phyloP scores from a whole-genome alignment of 2,888 invertebrate species.

The Alcis repandata region DNA sequence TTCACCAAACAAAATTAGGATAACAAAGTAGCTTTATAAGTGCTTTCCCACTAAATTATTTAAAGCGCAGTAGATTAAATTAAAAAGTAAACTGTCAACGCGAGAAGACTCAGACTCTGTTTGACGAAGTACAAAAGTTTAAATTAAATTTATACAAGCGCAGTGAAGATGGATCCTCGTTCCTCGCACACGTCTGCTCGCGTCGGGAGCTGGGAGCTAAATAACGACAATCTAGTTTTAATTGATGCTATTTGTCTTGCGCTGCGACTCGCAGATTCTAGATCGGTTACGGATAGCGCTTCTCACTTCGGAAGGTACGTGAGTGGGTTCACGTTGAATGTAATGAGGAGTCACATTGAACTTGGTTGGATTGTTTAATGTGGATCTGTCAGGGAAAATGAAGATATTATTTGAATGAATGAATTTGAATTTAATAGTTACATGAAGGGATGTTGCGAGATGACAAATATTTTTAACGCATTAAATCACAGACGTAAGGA shows the following conservation, averaged over 20 bases:
- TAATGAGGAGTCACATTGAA: neutral
- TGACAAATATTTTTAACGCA: too few relatives aligned
- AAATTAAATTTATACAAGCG: slow-evolving; percentile 74
- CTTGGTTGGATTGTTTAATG: neutral
- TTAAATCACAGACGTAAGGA: too few relatives aligned
- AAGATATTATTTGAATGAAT: too few relatives aligned
- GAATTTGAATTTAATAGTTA: too few relatives aligned
- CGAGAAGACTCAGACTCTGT: slow-evolving; percentile 56
- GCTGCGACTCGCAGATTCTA: slow-evolving; percentile 18
- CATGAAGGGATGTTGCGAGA: too few relatives aligned
- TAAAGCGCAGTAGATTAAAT: slow-evolving; percentile 67
- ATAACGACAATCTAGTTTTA: slow-evolving; percentile 74
- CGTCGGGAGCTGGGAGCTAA: slow-evolving; percentile 52
- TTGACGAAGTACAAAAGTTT: slow-evolving; percentile 77
- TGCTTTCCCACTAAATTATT: slow-evolving; percentile 22
- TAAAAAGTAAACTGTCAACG: slow-evolving; percentile 67
- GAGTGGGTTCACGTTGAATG: neutral
- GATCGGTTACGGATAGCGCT: slow-evolving; percentile 8
- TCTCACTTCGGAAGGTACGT: slow-evolving; percentile 7
- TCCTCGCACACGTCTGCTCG: slow-evolving; percentile 58
- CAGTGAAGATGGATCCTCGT: slow-evolving; percentile 61
- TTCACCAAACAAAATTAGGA: slow-evolving; percentile 14
- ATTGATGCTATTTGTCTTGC: slow-evolving; percentile 67
- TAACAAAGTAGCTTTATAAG: slow-evolving; percentile 18
- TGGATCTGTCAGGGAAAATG: neutral